phyloP scores from a whole-genome alignment of 2,113 vertebrate species.

The Grus americana region DNA sequence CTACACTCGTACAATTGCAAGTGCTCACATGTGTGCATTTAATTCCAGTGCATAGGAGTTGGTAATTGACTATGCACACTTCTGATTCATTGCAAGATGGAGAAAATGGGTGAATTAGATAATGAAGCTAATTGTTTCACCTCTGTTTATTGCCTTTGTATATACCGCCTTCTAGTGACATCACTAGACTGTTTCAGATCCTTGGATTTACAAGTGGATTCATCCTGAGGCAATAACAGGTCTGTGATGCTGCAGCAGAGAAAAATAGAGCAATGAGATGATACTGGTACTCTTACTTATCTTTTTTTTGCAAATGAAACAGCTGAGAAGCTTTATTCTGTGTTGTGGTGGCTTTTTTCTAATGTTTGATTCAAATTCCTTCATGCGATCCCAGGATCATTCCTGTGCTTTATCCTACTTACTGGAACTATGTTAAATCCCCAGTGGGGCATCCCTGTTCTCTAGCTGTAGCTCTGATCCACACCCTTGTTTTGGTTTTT shows the following conservation, averaged over 20 bases:
- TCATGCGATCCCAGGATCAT: neutral
- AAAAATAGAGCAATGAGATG: neutral
- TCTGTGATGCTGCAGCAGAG: neutral
- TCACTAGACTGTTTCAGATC: neutral
- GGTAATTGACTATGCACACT: neutral
- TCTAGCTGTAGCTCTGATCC: neutral
- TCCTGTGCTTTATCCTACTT: neutral
- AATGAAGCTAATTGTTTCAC: neutral
- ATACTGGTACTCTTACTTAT: neutral
- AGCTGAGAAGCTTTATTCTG: neutral
- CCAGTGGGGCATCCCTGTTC: neutral
- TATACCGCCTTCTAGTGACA: neutral
- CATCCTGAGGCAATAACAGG: neutral
- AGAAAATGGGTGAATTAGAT: neutral
- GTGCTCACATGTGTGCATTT: neutral
- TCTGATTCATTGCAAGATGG: neutral
- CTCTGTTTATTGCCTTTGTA: neutral
- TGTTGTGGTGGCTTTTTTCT: neutral
- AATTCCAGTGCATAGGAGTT: neutral
- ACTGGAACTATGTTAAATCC: neutral
- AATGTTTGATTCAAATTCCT: neutral
- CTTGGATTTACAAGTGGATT: neutral
- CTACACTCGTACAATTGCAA: neutral
- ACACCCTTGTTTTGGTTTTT: neutral
- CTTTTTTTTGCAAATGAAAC: neutral